These are phyloP conservation scores for Biston stratarius DNA, from an alignment of 2,888 invertebrate genomes.

Conservation along the genomic window DNA sequence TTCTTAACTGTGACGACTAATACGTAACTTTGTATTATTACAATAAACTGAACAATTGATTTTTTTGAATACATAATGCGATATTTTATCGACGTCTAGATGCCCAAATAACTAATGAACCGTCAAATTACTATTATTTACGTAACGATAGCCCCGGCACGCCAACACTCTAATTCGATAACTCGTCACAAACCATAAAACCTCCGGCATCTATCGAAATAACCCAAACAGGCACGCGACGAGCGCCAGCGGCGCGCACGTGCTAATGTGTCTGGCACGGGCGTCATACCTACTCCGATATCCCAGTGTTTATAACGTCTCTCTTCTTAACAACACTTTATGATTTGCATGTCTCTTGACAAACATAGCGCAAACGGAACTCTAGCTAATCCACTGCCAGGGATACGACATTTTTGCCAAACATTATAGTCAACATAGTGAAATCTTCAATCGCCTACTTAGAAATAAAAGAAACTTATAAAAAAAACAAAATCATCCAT, in stretches of 20 bases:
- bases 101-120: neutral
- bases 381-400: neutral
- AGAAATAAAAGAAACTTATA: no score
- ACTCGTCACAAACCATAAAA: slow-evolving; percentile 1
- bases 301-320: slow-evolving; percentile 1
- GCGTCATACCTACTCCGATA: neutral
- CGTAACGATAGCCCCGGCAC: neutral
- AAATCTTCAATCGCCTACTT: no score
- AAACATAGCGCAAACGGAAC: no score
- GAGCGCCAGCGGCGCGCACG: neutral
- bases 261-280: neutral
- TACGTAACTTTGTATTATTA: neutral
- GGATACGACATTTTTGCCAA: neutral
- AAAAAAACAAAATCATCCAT: no score
- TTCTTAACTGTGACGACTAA: no score
- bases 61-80: neutral
- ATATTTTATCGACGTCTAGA: neutral
- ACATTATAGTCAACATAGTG: no score
- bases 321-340: no score
- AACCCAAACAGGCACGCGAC: slow-evolving; percentile 8
- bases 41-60: neutral
- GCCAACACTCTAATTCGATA: neutral
- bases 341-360: no score
- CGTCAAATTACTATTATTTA: slow-evolving; percentile 1
- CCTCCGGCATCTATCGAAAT: neutral